Evolutionary conservation across 1,140 invertebrate genomes (phyloP), one percentile per base, ranked within the genome.

Genomic region (Charaxes varanes): DNA sequence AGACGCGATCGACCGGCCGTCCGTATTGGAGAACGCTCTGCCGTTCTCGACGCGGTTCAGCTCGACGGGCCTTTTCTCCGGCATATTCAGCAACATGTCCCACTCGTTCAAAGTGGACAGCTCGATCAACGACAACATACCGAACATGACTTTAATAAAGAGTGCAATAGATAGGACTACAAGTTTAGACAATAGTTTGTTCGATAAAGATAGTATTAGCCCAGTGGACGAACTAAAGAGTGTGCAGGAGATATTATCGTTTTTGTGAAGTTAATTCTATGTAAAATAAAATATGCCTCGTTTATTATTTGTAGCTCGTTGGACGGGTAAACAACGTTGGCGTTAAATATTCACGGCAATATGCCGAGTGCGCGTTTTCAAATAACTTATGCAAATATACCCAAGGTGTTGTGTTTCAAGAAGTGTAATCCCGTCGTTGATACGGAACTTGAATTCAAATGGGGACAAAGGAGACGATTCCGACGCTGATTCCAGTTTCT

Each of bases 151-250:
- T n/a, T 61, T 82, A 51, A 84, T 85, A 50, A 84, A 85, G 44
- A 85, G 77, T 73, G 79, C 83, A 51, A 85, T 85, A 64, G 77
- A 84, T 57, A 76, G 71, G 68, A 84, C 80, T 56, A 80, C 79
- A 62, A 81, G 61, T 62, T 67, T 83, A 62, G 83, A 85, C 37
- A 76, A 51, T 61, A 69, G 71, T 60, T 62, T 85, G 41, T 82
- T 81, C 41, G 77, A 78, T 46, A 76, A 72, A 40, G 69, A 66
- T 41, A 72, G 62, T 51, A 61, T 64, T 33, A 72, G 63, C 41
- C 66, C 68, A 5, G 68, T 57, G 43, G 81, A 85, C 41, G 83
- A 85, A 23, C 53, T 84, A 40, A 76, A 72, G 46, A 85, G 73
- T 53, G 83, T 84, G 3, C 77, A 82, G 27, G 83, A 82, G 52